Conservation (phyloP, 2,888 invertebrate species). For the Pantelozetes paolii region DNA sequence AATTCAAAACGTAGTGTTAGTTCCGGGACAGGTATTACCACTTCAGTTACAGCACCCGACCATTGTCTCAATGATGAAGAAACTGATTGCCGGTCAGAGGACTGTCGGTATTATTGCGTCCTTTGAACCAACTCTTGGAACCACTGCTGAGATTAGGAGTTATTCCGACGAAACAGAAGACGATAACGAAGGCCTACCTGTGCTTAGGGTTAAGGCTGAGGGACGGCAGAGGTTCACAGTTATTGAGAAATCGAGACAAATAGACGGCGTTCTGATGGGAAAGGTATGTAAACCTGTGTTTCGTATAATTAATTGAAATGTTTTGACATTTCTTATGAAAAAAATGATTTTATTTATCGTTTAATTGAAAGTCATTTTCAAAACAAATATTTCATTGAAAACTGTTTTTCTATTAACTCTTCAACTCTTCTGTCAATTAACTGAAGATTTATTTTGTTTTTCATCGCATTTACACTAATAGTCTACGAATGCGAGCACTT, state of each 20-base stretch:
- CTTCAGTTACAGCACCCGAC: conserved; percentile 61
- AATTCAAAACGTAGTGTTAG: conserved; percentile 62
- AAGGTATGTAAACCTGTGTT: conserved; percentile 49
- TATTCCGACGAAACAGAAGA: conserved; percentile 57
- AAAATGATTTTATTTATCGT: no score
- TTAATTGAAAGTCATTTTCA: no score
- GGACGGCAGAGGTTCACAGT: conserved; percentile 71
- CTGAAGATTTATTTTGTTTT: no score
- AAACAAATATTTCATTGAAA: no score
- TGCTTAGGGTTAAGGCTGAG: conserved; percentile 62
- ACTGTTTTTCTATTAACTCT: no score
- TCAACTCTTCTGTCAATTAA: no score
- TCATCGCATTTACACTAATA: no score
- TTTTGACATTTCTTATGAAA: no score
- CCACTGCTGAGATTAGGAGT: conserved; percentile 65
- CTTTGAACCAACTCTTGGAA: conserved; percentile 56
- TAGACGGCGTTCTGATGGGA: conserved; percentile 32
- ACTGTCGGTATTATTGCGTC: conserved; percentile 62
- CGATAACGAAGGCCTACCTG: conserved; percentile 58
- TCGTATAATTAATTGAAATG: no score
- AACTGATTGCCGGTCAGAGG: conserved; percentile 59
- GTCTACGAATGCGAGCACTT: no score
- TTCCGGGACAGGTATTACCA: conserved; percentile 75
- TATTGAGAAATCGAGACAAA: conserved; percentile 54
- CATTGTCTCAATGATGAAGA: conserved; percentile 60